These are phyloP conservation scores for Scaptomyza hsui DNA, from an alignment of 1,140 invertebrate species.

Conservation along the genomic window DNA sequence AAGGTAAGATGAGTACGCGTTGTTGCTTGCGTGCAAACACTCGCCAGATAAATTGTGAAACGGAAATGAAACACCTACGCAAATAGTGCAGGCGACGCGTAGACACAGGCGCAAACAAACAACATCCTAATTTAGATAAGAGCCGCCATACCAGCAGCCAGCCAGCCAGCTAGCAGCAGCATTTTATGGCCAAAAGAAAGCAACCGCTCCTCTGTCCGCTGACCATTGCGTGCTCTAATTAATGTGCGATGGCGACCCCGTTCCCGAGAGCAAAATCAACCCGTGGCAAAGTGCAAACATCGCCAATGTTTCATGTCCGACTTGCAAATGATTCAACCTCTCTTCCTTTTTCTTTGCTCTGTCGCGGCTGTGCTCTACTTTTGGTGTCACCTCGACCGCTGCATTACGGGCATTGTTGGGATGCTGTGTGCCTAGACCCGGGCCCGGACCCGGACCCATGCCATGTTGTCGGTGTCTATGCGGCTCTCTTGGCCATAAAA, in stretches of 20 bases:
- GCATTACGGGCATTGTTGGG: constrained; percentile 28
- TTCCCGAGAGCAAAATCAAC: constrained; percentile 38
- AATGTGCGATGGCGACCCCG: constrained; percentile 64
- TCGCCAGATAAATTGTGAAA: constrained; percentile 78
- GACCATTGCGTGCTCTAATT: constrained; percentile 70
- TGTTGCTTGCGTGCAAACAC: constrained; percentile 57
- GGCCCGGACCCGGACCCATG: constrained; percentile 20
- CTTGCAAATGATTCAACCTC: constrained; percentile 39
- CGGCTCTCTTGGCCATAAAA: constrained; percentile 69
- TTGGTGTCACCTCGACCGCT: constrained; percentile 53
- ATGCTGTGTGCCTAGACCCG: constrained; percentile 22
- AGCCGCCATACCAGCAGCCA: constrained; percentile 48
- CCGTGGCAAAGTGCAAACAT: constrained; percentile 41
- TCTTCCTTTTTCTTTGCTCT: constrained; percentile 6
- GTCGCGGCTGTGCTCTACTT: constrained; percentile 59
- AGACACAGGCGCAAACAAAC: constrained; percentile 79
- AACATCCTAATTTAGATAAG: constrained; percentile 83
- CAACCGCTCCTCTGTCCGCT: constrained; percentile 39
- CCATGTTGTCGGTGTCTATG: constrained; percentile 48
- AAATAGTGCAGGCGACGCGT: constrained; percentile 74
- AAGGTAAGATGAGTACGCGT: constrained; percentile 61
- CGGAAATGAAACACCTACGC: constrained; percentile 83
- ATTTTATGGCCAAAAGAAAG: constrained; percentile 71
- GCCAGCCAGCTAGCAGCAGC: constrained; percentile 10
- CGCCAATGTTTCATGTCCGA: constrained; percentile 27